Percentiles rank a stretch among this genome's conserved stretches.
Evolutionary conservation across 2,797 vertebrate species (phyloP).

Genomic region (Trachops cirrhosus): DNA sequence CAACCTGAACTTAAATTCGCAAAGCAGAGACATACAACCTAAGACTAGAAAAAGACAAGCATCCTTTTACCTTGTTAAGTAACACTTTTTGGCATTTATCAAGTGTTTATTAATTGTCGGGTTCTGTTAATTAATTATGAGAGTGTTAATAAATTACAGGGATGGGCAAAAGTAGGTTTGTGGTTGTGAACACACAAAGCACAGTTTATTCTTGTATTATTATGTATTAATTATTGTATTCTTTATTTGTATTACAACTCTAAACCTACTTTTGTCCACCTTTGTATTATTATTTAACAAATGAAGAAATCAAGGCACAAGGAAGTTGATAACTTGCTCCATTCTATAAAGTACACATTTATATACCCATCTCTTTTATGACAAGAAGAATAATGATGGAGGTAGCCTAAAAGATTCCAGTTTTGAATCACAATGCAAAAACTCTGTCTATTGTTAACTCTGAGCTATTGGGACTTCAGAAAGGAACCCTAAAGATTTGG

Average conservation of each 20-base stretch:
- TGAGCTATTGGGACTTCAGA: neutral
- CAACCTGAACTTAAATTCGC: neutral
- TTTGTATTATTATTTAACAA: neutral
- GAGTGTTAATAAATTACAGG: neutral
- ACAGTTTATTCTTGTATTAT: neutral
- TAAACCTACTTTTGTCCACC: neutral
- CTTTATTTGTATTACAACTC: neutral
- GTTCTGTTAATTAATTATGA: neutral
- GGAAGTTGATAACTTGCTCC: neutral
- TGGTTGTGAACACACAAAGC: neutral
- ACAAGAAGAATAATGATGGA: neutral
- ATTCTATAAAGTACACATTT: neutral
- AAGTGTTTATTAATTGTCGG: neutral
- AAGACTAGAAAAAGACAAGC: neutral
- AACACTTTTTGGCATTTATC: neutral
- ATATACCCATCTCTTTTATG: neutral
- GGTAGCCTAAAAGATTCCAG: neutral
- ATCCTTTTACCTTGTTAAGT: neutral
- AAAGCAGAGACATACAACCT: neutral
- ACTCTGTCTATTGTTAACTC: neutral
- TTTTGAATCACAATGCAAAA: neutral
- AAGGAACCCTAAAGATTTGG: neutral
- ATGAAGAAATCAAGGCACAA: neutral
- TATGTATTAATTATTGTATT: neutral
- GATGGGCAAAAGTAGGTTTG: neutral